Evolutionary conservation across 1,140 invertebrate genomes (phyloP).

Genomic region (Drosophila kepulauana): DNA sequence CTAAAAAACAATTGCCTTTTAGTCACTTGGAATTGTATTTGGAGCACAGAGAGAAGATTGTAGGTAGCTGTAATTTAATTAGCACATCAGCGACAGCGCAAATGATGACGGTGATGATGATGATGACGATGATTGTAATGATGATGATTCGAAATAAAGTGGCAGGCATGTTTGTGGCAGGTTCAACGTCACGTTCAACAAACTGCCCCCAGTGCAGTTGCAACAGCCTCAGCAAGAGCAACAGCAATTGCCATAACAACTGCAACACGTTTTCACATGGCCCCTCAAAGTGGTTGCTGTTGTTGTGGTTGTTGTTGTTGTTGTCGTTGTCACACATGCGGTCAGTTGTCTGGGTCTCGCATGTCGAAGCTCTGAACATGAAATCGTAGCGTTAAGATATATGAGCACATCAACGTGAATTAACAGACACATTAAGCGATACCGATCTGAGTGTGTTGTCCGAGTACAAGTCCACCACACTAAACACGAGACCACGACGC

Average conservation of each 20-base stretch:
- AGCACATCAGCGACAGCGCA: conserved; percentile 42
- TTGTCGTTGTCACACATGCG: conserved; percentile 26
- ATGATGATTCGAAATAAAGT: conserved; percentile 13
- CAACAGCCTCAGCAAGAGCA: not conserved
- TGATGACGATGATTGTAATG: conserved; percentile 7
- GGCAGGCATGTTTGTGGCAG: conserved; percentile 47
- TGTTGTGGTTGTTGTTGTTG: conserved; percentile 12
- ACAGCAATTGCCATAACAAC: conserved; percentile 44
- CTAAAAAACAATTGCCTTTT: not conserved
- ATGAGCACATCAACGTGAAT: conserved; percentile 80
- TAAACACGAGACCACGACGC: conserved; percentile 58
- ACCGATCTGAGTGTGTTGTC: conserved; percentile 57
- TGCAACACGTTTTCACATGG: conserved; percentile 58
- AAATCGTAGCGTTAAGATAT: conserved; percentile 74
- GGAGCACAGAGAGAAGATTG: conserved; percentile 18
- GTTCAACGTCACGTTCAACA: conserved; percentile 69
- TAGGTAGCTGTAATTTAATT: conserved; percentile 68
- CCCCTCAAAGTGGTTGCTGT: conserved; percentile 38
- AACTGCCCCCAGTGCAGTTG: conserved; percentile 42
- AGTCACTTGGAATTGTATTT: conserved; percentile 29
- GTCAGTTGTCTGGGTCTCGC: conserved; percentile 45
- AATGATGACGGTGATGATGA: not conserved
- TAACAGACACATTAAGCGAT: conserved; percentile 80
- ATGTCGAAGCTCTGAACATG: conserved; percentile 65
- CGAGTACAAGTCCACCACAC: conserved; percentile 16